phyloP scores from a whole-genome alignment of 2,888 invertebrate species.

The Cosmopolites sordidus region DNA sequence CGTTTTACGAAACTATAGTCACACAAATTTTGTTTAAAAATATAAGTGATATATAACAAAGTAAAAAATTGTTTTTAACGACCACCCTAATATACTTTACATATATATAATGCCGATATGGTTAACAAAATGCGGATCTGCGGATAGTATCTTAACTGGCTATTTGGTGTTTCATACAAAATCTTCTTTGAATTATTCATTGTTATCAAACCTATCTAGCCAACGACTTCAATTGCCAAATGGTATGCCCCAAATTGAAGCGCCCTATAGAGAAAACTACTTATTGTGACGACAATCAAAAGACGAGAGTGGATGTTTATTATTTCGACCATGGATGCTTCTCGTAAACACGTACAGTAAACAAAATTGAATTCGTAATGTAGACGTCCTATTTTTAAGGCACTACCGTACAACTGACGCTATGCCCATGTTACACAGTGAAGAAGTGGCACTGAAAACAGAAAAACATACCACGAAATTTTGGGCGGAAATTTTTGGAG shows the following conservation, averaged over 20 bases:
- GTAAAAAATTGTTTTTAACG: too few species aligned
- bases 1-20: too few species aligned
- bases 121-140: too few species aligned
- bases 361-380: background rate
- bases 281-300: slow-evolving; percentile 29
- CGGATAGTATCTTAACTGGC: too few species aligned
- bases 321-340: slow-evolving; percentile 66
- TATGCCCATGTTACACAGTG: slow-evolving; percentile 56
- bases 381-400: slow-evolving; percentile 37
- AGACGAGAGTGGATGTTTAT: slow-evolving; percentile 57
- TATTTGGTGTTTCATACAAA: too few species aligned
- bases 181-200: too few species aligned
- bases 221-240: too few species aligned
- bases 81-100: too few species aligned
- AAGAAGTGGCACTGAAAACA: slow-evolving; percentile 56
- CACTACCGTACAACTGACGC: slow-evolving; percentile 61
- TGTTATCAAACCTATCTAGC: too few species aligned
- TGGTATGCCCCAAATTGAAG: background rate
- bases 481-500: slow-evolving; percentile 66
- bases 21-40: too few species aligned
- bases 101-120: too few species aligned
- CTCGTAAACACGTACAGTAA: slow-evolving; percentile 45
- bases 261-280: slow-evolving; percentile 27
- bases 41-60: too few species aligned
- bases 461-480: slow-evolving; percentile 58